Conservation (phyloP, 2,888 invertebrate species). For the Teleiodes luculella region DNA sequence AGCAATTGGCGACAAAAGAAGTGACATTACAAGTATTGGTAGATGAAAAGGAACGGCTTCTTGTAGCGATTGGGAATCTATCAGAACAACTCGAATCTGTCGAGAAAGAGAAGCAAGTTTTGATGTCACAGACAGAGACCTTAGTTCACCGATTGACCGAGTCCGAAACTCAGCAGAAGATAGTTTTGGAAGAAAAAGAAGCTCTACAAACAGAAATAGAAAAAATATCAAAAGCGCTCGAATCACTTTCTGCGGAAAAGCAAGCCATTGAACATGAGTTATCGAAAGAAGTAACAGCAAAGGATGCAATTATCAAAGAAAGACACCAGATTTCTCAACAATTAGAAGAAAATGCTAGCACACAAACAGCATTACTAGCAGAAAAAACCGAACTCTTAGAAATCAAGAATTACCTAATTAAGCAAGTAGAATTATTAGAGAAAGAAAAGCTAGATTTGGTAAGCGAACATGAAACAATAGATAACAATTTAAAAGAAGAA, state of each 20-base stretch:
- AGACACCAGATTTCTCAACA: too few species aligned
- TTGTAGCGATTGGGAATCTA: conserved; percentile 19
- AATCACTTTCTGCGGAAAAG: conserved; percentile 23
- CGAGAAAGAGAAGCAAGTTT: conserved; percentile 9
- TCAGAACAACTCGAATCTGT: conserved; percentile 15
- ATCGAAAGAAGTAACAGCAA: neutral
- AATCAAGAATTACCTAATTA: neutral
- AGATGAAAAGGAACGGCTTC: neutral
- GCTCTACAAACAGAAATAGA: neutral
- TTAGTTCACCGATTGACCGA: neutral
- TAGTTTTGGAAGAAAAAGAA: neutral
- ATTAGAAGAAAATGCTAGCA: too few species aligned
- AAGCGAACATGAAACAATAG: conserved; percentile 25
- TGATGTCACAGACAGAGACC: neutral
- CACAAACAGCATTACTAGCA: too few species aligned
- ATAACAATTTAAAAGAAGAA: conserved; percentile 8
- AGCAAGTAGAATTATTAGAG: neutral
- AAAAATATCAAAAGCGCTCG: neutral
- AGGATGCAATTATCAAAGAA: neutral
- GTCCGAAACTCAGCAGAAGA: neutral
- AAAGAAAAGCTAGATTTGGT: conserved; percentile 10
- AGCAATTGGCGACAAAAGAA: neutral
- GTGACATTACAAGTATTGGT: neutral
- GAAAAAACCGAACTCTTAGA: neutral
- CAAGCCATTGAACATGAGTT: conserved; percentile 19